phyloP scores from a whole-genome alignment of 35 echinoderm and acorn worm genomes.

The Apostichopus japonicus region DNA sequence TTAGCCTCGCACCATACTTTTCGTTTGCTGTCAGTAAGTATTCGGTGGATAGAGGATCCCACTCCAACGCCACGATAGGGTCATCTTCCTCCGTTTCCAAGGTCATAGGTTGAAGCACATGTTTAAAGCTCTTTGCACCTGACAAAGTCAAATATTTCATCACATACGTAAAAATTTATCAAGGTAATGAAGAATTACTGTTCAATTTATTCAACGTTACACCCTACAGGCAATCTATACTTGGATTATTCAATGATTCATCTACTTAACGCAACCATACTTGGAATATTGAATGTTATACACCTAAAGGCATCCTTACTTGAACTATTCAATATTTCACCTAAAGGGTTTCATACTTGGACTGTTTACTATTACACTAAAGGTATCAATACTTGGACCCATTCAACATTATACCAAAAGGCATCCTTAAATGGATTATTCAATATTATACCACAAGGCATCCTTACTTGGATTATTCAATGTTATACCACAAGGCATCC shows the following conservation, averaged over 20 bases:
- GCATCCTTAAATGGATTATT: too few relatives aligned
- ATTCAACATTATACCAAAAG: too few relatives aligned
- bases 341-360: conserved; percentile 50
- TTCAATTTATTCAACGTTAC: too few relatives aligned
- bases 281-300: not conserved
- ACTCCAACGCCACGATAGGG: conserved; percentile 90
- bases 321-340: not conserved
- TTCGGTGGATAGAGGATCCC: conserved; percentile 91
- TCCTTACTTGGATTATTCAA: too few relatives aligned
- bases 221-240: too few relatives aligned
- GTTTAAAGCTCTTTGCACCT: conserved; percentile 78
- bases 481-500: too few relatives aligned
- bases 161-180: too few relatives aligned
- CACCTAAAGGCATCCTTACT: not conserved
- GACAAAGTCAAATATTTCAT: not conserved
- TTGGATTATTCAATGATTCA: too few relatives aligned
- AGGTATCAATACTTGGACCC: too few relatives aligned
- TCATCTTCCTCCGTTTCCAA: conserved; percentile 84
- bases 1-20: conserved; percentile 74
- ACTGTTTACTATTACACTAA: not conserved
- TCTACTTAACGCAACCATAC: too few relatives aligned
- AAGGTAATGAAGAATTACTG: too few relatives aligned
- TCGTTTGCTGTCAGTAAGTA: conserved; percentile 84
- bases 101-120: conserved; percentile 66
- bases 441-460: too few relatives aligned